Conservation (phyloP, 1,140 invertebrate genomes). For the Hirudo medicinalis region DNA sequence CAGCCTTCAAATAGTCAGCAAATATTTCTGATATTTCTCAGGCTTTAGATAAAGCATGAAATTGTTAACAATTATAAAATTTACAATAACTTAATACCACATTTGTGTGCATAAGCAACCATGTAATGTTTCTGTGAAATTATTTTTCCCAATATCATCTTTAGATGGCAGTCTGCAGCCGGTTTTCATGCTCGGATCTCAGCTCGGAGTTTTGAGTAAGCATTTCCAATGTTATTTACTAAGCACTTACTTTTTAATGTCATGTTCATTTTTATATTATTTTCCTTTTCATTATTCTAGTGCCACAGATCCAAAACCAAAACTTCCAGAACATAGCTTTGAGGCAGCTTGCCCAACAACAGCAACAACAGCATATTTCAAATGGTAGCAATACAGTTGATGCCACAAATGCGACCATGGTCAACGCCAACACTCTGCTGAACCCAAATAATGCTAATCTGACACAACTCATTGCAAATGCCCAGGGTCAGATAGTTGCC, state of each 20-base stretch:
- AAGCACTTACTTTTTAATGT: not conserved
- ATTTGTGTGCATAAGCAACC: too few species aligned
- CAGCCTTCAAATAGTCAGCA: not conserved
- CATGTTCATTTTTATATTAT: not conserved
- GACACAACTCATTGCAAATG: slow-evolving; percentile 50
- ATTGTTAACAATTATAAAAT: not conserved
- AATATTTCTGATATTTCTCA: not conserved
- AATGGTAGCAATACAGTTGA: not conserved
- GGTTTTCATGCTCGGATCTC: slow-evolving; percentile 9
- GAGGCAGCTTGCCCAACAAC: slow-evolving; percentile 13
- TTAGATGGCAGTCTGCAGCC: not conserved
- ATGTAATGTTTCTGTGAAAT: not conserved
- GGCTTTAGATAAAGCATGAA: not conserved
- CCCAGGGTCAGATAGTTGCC: slow-evolving; percentile 51
- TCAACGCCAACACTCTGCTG: not conserved
- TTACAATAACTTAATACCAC: not conserved
- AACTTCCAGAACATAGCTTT: slow-evolving; percentile 18
- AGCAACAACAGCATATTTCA: not conserved
- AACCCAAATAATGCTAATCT: slow-evolving; percentile 43
- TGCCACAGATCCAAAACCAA: slow-evolving; percentile 8
- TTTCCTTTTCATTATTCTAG: not conserved
- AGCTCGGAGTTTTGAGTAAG: slow-evolving; percentile 7
- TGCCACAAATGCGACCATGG: not conserved
- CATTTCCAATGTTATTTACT: too few species aligned
- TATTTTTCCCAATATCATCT: too few species aligned